Conservation (phyloP, 1,140 invertebrate genomes). For the Helicoverpa zea region DNA sequence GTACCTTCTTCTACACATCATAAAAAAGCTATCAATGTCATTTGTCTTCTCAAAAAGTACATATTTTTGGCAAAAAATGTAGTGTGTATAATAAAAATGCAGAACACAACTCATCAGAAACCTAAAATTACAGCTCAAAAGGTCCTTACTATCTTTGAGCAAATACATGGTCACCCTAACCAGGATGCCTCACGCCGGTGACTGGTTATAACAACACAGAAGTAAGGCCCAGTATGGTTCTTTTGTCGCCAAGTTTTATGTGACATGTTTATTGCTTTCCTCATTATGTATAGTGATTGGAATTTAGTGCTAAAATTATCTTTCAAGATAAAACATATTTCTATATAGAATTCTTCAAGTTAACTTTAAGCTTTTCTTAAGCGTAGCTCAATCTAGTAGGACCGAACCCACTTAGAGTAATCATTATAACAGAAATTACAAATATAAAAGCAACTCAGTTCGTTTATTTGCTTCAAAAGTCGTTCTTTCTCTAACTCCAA, state of each 20-base stretch:
- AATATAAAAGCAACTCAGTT: too few relatives aligned
- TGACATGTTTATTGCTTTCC: slow-evolving; percentile 13
- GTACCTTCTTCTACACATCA: too few relatives aligned
- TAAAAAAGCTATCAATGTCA: too few relatives aligned
- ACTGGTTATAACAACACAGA: slow-evolving; percentile 12
- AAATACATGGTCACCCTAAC: background rate
- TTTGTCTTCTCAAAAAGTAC: too few relatives aligned
- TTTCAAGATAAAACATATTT: background rate
- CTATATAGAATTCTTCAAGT: background rate
- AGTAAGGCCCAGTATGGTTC: slow-evolving; percentile 11
- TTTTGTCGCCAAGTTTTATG: slow-evolving; percentile 23
- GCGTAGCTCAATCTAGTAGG: too few relatives aligned
- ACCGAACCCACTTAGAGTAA: too few relatives aligned
- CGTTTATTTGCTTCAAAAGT: background rate
- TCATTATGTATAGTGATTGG: background rate
- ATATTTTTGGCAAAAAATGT: too few relatives aligned
- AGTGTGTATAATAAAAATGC: too few relatives aligned
- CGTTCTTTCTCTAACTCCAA: background rate
- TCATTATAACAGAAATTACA: too few relatives aligned
- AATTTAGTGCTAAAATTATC: slow-evolving; percentile 4
- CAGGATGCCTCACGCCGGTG: background rate
- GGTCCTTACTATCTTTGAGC: background rate
- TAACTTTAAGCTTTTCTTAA: too few relatives aligned
- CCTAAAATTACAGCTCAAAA: too few relatives aligned
- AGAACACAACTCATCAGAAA: background rate